Evolutionary conservation across 1,140 invertebrate species (phyloP), one percentile per base, ranked within the genome.

Genomic region (Cyrtorhinus lividipennis): DNA sequence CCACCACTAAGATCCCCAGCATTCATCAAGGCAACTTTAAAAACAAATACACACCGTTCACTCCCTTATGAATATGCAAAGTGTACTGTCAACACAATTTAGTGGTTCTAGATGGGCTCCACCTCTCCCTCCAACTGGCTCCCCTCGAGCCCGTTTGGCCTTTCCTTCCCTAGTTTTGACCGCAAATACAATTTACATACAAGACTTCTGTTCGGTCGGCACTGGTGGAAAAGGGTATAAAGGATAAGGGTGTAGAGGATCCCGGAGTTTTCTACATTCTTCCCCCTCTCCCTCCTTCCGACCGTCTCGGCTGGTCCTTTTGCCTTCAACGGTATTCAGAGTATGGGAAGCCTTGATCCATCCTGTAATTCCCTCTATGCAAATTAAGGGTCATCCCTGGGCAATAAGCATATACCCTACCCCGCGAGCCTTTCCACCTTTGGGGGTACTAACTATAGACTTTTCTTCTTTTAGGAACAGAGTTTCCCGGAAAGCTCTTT

Each of bases 21-120:
- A 58, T 58, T 58, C 56, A 58, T 58, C 56, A 58, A 26, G 25
- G 56, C 23, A 58, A 58, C 56, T 58, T 58, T 24, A 58, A 58
- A 58, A 58, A 58, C 56, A 58, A 58, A 58, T 58, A 58, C 56
- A 58, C 56, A 10, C 48, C 48, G 48, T 53, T 53, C 48, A 53
- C 56, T 24, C 56, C 56, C 56, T 58, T 58, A 58, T 58, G 56
- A 58, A 58, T 58, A 58, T 58, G 56, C 56, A 58, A 58, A 58
- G 56, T 58, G 56, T 58, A 24, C 23, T 24, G 56, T 58, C 56
- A 58, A 58, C 56, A 58, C 56, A 58, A 58, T 58, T 58, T 58
- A 58, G 56, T 58, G 56, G 56, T 58, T 58, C 56, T 58, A 58
- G 56, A 58, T 58, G 56, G 25, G 25, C 23, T 12, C 26, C 13